Conservation (phyloP, 2,888 invertebrate species). For the Glyphotaelius pellucidus region DNA sequence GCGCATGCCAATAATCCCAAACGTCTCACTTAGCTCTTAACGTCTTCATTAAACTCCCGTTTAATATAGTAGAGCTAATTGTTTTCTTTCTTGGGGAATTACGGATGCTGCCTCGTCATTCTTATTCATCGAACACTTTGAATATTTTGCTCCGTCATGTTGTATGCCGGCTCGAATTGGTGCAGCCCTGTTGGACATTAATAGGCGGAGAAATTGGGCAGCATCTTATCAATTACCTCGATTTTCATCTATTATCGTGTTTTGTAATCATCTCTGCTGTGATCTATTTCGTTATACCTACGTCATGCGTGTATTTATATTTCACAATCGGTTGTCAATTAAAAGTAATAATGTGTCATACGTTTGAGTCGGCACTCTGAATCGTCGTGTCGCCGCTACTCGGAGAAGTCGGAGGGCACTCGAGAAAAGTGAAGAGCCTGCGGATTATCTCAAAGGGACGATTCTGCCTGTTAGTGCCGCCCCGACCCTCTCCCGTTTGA, state of each 20-base stretch:
- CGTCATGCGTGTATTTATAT: not conserved
- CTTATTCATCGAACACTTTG: not conserved
- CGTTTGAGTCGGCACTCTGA: not conserved
- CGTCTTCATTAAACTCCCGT: not conserved
- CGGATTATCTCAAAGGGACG: conserved; percentile 48
- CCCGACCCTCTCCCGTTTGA: conserved; percentile 37
- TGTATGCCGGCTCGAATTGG: not conserved
- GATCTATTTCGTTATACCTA: not conserved
- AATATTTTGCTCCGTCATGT: not conserved
- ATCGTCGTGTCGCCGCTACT: not conserved
- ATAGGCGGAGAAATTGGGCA: not conserved
- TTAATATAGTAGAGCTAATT: not conserved
- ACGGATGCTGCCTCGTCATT: not conserved
- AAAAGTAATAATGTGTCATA: not conserved
- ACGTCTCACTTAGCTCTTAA: conserved; percentile 4
- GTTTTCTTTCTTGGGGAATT: not conserved
- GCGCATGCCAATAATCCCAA: conserved; percentile 10
- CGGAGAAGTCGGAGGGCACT: not conserved
- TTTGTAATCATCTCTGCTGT: not conserved
- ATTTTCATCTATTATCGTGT: not conserved
- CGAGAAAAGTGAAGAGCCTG: not conserved
- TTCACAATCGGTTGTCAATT: conserved; percentile 4
- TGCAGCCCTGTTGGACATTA: not conserved
- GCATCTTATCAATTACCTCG: not conserved
- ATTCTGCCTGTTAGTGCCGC: conserved; percentile 5